These are phyloP conservation scores for Rhingia rostrata DNA, from an alignment of 2,888 invertebrate species.

Conservation along the genomic window DNA sequence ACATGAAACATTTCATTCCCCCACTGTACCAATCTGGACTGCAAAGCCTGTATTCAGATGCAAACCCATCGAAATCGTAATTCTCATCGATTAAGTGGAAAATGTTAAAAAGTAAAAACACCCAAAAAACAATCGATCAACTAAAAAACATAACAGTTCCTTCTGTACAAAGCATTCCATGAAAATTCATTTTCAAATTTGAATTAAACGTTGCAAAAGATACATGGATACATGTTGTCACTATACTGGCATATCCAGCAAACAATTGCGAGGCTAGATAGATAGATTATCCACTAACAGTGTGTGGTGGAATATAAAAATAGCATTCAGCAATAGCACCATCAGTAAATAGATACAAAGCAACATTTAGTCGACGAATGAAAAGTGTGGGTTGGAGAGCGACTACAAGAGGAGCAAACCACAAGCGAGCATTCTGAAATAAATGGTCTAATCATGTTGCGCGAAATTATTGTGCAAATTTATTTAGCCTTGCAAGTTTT, in stretches of 20 bases:
- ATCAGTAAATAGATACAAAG: slow-evolving; percentile 38
- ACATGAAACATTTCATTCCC: slow-evolving; percentile 36
- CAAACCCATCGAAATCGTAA: slow-evolving; percentile 8
- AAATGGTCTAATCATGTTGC: slow-evolving; percentile 71
- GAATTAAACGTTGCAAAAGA: slow-evolving; percentile 40
- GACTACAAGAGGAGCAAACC: slow-evolving; percentile 20
- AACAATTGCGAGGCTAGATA: neutral
- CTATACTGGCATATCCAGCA: slow-evolving; percentile 14
- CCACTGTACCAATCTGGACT: neutral
- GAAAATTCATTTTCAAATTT: slow-evolving; percentile 56
- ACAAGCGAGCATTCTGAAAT: slow-evolving; percentile 62
- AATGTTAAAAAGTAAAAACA: slow-evolving; percentile 10
- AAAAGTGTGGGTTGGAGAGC: neutral
- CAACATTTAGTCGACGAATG: neutral
- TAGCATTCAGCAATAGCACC: slow-evolving; percentile 28
- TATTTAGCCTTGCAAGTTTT: slow-evolving; percentile 59
- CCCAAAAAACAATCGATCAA: neutral
- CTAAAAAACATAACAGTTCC: slow-evolving; percentile 27
- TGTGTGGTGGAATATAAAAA: slow-evolving; percentile 49
- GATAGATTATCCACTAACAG: slow-evolving; percentile 35
- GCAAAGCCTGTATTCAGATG: neutral
- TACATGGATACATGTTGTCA: neutral
- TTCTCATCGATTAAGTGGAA: slow-evolving; percentile 38
- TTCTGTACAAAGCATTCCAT: slow-evolving; percentile 53
- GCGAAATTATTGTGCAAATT: slow-evolving; percentile 71